A percentile compares a stretch with the other conserved stretches of the same genome.
phyloP scores from a whole-genome alignment of 2,888 invertebrate genomes.

The Dryocosmus kuriphilus region DNA sequence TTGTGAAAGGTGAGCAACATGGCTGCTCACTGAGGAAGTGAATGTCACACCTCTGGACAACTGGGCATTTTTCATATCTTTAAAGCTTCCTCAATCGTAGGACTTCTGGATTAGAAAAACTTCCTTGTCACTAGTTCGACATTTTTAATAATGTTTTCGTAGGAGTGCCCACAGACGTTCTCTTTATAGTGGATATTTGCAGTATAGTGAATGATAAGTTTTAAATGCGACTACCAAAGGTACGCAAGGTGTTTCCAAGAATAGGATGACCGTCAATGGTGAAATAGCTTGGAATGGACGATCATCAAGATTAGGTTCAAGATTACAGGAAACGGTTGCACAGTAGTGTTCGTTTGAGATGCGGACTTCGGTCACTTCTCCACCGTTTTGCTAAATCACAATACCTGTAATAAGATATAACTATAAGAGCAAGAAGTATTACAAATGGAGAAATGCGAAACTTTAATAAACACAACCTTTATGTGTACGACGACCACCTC shows the following conservation, averaged over 20 bases:
- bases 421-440: not conserved
- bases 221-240: constrained; percentile 25
- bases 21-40: not conserved
- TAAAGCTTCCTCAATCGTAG: not conserved
- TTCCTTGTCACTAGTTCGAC: not conserved
- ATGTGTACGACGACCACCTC: not conserved
- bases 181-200: constrained; percentile 17
- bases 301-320: constrained; percentile 11
- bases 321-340: constrained; percentile 34
- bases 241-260: constrained; percentile 24
- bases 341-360: not conserved
- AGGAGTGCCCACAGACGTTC: constrained; percentile 23
- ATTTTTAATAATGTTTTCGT: no score
- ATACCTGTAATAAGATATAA: not conserved
- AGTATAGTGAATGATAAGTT: constrained; percentile 15
- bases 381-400: constrained; percentile 5
- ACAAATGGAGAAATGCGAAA: not conserved
- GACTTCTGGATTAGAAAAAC: not conserved
- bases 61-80: not conserved
- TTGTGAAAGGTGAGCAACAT: constrained; percentile 1
- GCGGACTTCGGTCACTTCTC: not conserved
- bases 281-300: constrained; percentile 1
- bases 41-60: constrained; percentile 1
- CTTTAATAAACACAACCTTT: not conserved
- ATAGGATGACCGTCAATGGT: constrained; percentile 35